These are phyloP conservation scores for Quiscalus mexicanus DNA, from an alignment of 2,113 vertebrate species.

Conservation along the genomic window DNA sequence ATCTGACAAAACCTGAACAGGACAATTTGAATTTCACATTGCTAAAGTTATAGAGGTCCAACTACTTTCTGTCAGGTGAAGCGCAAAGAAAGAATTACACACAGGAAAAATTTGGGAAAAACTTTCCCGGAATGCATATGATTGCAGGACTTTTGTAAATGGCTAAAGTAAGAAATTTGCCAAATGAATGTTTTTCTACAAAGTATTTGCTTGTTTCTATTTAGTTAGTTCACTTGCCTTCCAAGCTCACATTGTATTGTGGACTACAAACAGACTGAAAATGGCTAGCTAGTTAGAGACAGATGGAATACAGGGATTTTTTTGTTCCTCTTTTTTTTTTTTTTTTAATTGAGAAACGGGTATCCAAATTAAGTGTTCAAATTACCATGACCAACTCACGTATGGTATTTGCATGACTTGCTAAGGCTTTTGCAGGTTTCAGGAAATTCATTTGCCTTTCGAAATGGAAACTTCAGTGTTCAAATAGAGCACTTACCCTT, in stretches of 20 bases:
- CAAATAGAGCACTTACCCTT: slow-evolving; percentile 56
- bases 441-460: slow-evolving; percentile 58
- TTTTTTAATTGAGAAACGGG: background rate
- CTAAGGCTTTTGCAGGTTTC: slow-evolving; percentile 39
- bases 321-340: background rate
- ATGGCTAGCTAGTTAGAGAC: background rate
- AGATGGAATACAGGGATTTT: background rate
- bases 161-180: background rate
- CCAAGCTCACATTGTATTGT: background rate
- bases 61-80: background rate
- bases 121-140: background rate
- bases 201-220: background rate
- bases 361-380: slow-evolving; percentile 14
- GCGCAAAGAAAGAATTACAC: background rate
- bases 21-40: background rate
- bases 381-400: slow-evolving; percentile 4
- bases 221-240: background rate
- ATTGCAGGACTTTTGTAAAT: background rate
- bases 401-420: slow-evolving; percentile 23
- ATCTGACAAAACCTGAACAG: background rate
- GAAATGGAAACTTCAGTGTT: slow-evolving; percentile 15
- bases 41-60: background rate
- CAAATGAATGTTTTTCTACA: background rate
- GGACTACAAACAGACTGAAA: background rate
- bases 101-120: background rate